A percentile compares a stretch with the other conserved stretches of the same genome.
Conservation (phyloP, 2,797 vertebrate species). For the Hoplostethus mediterraneus region DNA sequence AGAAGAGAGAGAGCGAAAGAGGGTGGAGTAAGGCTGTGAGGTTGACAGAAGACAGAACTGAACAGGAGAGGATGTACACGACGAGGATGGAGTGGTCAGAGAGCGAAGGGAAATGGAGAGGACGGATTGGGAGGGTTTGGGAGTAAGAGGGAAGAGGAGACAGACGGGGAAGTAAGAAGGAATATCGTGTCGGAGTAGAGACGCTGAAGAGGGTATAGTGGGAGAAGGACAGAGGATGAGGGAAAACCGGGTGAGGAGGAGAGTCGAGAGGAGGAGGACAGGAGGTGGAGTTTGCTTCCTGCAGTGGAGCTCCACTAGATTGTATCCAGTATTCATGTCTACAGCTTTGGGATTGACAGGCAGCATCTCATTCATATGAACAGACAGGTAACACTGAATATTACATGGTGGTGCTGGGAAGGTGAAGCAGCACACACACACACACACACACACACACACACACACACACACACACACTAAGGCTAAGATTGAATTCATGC, state of each 20-base stretch:
- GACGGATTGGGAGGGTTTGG: not conserved
- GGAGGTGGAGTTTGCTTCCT: conserved; percentile 22
- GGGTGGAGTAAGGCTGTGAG: not conserved
- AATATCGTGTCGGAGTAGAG: not conserved
- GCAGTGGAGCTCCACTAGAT: conserved; percentile 20
- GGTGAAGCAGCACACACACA: conserved; percentile 4
- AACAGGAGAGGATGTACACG: not conserved
- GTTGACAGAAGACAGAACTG: not conserved
- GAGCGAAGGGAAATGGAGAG: not conserved
- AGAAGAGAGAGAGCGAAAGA: not conserved
- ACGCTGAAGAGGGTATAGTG: not conserved
- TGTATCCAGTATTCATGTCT: conserved; percentile 37
- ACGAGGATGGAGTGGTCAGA: not conserved
- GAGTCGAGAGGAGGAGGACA: not conserved
- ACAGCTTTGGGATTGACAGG: conserved; percentile 41
- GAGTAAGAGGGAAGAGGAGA: conserved; percentile 1
- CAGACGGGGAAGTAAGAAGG: not conserved
- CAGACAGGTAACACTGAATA: conserved; percentile 49
- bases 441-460: not conserved
- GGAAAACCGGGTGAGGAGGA: not conserved
- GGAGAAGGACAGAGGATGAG: not conserved
- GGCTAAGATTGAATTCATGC: conserved; percentile 29
- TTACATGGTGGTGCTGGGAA: conserved; percentile 47
- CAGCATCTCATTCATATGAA: conserved; percentile 51
- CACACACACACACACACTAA: conserved; percentile 17